Percentiles rank a stretch among this genome's conserved stretches.
phyloP scores from a whole-genome alignment of 2,797 vertebrate species.

The Hoplostethus atlanticus region DNA sequence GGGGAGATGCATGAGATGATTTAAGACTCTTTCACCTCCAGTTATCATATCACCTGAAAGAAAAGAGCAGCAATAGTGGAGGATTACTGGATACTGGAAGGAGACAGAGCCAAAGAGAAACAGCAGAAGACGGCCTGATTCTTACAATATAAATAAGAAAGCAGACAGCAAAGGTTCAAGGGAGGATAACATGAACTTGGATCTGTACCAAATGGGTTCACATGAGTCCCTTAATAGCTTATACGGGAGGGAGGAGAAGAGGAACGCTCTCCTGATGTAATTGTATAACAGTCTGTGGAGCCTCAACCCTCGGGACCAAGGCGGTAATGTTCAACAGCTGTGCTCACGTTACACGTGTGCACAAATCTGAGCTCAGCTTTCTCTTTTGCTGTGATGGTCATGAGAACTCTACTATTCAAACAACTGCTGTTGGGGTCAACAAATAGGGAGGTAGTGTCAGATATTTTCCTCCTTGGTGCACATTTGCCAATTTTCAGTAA shows the following conservation, averaged over 20 bases:
- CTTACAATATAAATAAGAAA: slow-evolving; percentile 5
- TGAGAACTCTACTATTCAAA: not conserved
- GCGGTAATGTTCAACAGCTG: slow-evolving; percentile 61
- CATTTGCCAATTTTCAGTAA: not conserved
- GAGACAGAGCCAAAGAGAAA: too few species aligned
- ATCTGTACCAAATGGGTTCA: slow-evolving; percentile 13
- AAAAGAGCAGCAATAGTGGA: not conserved
- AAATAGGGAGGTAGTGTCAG: not conserved
- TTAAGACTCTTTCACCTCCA: slow-evolving; percentile 5
- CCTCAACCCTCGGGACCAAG: slow-evolving; percentile 23
- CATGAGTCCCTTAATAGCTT: not conserved
- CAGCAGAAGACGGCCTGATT: not conserved
- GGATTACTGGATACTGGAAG: not conserved
- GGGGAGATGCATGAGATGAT: not conserved
- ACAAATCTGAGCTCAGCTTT: slow-evolving; percentile 3
- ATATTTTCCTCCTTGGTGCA: not conserved
- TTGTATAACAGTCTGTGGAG: slow-evolving; percentile 20
- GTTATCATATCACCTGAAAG: slow-evolving; percentile 7
- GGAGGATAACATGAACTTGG: not conserved
- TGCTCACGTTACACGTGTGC: slow-evolving; percentile 45
- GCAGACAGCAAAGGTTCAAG: slow-evolving; percentile 17
- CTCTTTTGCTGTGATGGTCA: not conserved
- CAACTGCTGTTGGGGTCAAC: not conserved
- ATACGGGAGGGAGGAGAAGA: slow-evolving; percentile 14
- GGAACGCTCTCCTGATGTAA: slow-evolving; percentile 53